A percentile compares a stretch with the other conserved stretches of the same genome.
Conservation (phyloP, 2,888 invertebrate species). For the Ashinkailepas kermadecensis region DNA sequence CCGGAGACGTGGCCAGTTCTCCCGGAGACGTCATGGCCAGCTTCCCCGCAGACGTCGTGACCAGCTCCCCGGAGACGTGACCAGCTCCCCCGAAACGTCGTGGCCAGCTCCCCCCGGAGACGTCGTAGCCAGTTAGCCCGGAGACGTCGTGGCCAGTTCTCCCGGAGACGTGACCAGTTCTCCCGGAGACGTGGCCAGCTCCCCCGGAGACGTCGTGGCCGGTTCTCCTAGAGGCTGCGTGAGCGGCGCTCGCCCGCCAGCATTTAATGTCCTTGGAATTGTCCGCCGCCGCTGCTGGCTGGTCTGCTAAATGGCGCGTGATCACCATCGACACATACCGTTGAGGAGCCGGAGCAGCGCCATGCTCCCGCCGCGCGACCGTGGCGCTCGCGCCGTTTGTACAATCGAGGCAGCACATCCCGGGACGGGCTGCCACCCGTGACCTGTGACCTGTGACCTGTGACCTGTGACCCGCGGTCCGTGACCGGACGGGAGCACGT, state of each 20-base stretch:
- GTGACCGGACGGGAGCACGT: no score
- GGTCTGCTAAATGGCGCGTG: neutral
- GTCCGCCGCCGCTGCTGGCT: neutral
- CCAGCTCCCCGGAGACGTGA: neutral
- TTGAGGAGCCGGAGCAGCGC: neutral
- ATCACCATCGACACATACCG: conserved; percentile 4
- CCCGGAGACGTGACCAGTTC: neutral
- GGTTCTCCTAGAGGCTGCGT: no score
- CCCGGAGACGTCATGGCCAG: neutral
- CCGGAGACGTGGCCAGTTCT: neutral
- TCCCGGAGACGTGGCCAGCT: neutral
- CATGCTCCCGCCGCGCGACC: no score
- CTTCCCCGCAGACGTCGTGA: neutral
- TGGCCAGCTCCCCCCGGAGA: neutral
- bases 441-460: no score
- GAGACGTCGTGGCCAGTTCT: neutral
- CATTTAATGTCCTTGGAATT: neutral
- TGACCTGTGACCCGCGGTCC: no score
- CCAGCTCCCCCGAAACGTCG: neutral
- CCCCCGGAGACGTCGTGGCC: neutral
- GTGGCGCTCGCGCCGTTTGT: no score
- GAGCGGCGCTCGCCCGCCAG: neutral
- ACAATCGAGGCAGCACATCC: no score
- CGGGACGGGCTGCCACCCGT: no score
- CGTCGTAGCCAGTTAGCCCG: neutral